Conservation (phyloP, 2,797 vertebrate genomes). For the Astyanax mexicanus region DNA sequence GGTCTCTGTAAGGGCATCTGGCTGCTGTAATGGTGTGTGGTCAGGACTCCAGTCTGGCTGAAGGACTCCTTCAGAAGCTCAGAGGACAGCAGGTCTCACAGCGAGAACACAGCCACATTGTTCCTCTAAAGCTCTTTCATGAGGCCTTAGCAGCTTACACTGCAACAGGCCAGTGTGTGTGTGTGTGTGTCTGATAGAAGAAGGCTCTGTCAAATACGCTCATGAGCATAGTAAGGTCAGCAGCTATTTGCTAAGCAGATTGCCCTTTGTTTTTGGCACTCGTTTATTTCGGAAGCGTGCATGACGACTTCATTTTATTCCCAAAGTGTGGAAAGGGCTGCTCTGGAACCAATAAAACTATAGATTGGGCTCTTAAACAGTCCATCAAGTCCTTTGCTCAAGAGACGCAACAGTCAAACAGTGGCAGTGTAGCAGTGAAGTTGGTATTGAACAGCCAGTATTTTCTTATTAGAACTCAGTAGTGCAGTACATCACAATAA, state of each 20-base stretch:
- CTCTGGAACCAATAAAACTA: too few relatives aligned
- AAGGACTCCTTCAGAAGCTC: constrained; percentile 73
- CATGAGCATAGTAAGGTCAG: constrained; percentile 29
- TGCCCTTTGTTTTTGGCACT: constrained; percentile 11
- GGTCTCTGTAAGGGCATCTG: constrained; percentile 39
- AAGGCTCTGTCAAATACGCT: constrained; percentile 26
- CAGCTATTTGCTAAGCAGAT: constrained; percentile 23
- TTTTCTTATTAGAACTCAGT: too few relatives aligned
- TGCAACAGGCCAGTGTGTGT: constrained; percentile 64
- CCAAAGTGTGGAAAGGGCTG: too few relatives aligned
- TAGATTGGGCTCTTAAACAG: too few relatives aligned
- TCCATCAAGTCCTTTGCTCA: too few relatives aligned
- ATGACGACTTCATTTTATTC: not conserved
- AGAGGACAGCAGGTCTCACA: constrained; percentile 75
- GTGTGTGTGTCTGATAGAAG: constrained; percentile 35
- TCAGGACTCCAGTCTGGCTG: constrained; percentile 71
- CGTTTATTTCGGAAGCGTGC: not conserved
- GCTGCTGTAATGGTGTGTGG: constrained; percentile 51
- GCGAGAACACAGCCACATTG: constrained; percentile 78
- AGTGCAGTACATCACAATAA: too few relatives aligned
- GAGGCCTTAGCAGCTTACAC: constrained; percentile 74
- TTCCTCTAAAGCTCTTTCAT: constrained; percentile 79
- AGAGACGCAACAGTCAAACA: too few relatives aligned
- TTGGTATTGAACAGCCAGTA: too few relatives aligned
- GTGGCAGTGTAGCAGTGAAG: too few relatives aligned